These are phyloP conservation scores for Scomberomorus guttatus DNA, from an alignment of 2,797 vertebrate genomes.

Conservation along the genomic window DNA sequence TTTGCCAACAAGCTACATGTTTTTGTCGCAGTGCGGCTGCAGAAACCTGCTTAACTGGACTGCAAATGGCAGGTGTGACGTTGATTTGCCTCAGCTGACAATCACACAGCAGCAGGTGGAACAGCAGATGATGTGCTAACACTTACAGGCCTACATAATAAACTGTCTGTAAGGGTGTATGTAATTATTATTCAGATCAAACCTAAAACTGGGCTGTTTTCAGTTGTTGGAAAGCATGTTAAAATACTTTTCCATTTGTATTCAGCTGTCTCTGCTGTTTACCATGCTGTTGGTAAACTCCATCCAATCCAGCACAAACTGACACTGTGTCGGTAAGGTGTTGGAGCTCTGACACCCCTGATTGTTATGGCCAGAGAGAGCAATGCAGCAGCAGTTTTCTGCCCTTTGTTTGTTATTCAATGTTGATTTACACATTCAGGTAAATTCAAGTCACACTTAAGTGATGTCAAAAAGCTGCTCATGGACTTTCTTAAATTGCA, in stretches of 20 bases:
- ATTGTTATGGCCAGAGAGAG: neutral
- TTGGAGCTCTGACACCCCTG: neutral
- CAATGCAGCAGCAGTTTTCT: neutral
- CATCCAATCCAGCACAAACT: neutral
- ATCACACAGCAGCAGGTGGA: no score
- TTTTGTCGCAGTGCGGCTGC: neutral
- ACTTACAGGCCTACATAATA: neutral
- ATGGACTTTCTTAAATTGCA: neutral
- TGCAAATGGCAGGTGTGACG: neutral
- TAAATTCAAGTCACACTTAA: neutral
- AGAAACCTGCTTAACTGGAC: constrained; percentile 10
- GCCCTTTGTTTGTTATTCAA: neutral
- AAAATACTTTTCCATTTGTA: neutral
- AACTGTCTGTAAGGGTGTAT: no score
- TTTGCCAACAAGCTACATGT: neutral
- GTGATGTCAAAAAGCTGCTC: neutral
- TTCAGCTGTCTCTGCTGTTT: neutral
- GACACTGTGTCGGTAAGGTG: neutral
- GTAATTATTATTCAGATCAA: neutral
- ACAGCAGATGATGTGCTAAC: neutral
- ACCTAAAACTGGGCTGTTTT: neutral
- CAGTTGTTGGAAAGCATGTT: neutral
- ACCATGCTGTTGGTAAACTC: neutral
- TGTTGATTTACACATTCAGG: neutral
- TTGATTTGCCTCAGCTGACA: neutral